phyloP scores from a whole-genome alignment of 1,140 invertebrate genomes.

The Trichogramma pretiosum region DNA sequence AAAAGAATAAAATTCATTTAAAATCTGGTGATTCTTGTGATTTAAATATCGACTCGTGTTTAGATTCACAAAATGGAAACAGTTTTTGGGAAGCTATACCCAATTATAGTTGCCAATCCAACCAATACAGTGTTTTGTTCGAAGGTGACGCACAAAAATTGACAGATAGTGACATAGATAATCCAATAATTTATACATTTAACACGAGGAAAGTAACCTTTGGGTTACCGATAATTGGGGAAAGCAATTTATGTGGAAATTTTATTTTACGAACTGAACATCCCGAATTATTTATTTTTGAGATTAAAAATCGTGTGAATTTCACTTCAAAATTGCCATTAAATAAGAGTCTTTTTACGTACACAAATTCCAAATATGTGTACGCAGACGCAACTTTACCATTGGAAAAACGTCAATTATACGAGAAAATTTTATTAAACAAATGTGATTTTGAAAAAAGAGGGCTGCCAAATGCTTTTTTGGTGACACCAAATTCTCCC shows the following conservation, averaged over 20 bases:
- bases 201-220: neutral
- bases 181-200: neutral
- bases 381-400: too few species aligned
- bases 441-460: too few species aligned
- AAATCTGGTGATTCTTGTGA: too few species aligned
- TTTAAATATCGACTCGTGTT: neutral
- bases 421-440: too few species aligned
- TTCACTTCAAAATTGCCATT: too few species aligned
- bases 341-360: too few species aligned
- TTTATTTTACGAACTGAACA: neutral
- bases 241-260: neutral
- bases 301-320: too few species aligned
- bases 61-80: neutral
- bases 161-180: neutral
- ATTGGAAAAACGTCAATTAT: too few species aligned
- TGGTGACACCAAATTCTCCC: too few species aligned
- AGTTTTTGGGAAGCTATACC: neutral
- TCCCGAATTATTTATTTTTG: neutral
- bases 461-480: too few species aligned
- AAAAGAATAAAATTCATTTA: neutral
- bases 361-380: too few species aligned
- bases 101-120: neutral
- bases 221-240: neutral
- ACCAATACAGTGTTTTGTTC: neutral
- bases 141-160: neutral